Conservation (phyloP, 2,797 vertebrate species). For the Acipenser oxyrinchus region DNA sequence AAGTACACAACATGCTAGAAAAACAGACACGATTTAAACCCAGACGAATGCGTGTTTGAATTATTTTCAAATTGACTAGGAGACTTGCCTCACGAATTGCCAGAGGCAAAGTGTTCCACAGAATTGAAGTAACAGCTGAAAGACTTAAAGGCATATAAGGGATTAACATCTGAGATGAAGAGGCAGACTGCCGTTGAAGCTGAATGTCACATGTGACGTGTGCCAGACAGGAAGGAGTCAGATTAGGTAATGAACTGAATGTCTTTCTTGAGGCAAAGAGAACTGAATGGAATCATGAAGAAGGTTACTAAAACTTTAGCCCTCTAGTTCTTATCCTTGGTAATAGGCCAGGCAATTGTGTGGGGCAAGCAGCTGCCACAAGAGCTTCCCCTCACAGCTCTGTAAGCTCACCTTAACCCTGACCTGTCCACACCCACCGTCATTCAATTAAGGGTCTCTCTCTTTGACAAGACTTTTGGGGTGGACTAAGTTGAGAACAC, state of each 20-base stretch:
- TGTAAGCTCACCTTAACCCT: constrained; percentile 16
- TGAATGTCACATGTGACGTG: constrained; percentile 22
- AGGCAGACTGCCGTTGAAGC: constrained; percentile 52
- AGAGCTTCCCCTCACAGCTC: too few relatives aligned
- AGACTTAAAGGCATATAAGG: constrained; percentile 52
- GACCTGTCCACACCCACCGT: constrained; percentile 20
- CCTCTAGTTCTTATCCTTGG: too few relatives aligned
- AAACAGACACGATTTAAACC: constrained; percentile 26
- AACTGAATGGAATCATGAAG: background rate
- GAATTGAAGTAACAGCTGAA: constrained; percentile 55
- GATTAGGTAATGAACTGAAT: constrained; percentile 8
- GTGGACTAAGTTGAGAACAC: too few relatives aligned
- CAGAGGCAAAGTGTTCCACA: constrained; percentile 64
- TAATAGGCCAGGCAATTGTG: too few relatives aligned
- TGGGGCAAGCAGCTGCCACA: too few relatives aligned
- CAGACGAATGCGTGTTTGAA: background rate
- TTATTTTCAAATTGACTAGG: constrained; percentile 11
- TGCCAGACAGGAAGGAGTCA: constrained; percentile 8
- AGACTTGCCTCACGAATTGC: constrained; percentile 55
- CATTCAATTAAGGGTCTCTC: constrained; percentile 8
- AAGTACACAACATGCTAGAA: constrained; percentile 10
- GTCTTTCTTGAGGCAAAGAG: constrained; percentile 12
- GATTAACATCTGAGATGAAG: constrained; percentile 57
- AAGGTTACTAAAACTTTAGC: too few relatives aligned
- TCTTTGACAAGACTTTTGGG: background rate